Conservation (phyloP, 1,140 invertebrate species). For the Amphibalanus amphitrite region DNA sequence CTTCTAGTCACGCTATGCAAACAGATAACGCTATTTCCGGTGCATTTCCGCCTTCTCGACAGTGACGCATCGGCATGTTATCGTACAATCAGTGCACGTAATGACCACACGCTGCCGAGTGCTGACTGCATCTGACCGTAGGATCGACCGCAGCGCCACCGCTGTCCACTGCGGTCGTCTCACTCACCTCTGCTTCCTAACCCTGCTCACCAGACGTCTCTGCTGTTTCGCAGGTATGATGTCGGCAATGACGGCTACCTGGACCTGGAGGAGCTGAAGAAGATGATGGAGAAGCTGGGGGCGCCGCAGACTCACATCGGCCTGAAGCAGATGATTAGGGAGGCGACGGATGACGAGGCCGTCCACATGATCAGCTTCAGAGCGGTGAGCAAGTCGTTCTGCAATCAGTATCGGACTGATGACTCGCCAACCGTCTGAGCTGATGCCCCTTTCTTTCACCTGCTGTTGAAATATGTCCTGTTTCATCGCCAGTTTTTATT, state of each 20-base stretch:
- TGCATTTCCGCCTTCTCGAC: too few species aligned
- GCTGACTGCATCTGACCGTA: too few species aligned
- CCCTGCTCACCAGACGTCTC: constrained; percentile 6
- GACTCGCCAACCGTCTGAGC: too few species aligned
- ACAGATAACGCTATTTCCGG: too few species aligned
- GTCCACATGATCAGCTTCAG: constrained; percentile 67
- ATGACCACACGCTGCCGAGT: too few species aligned
- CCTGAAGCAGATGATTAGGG: constrained; percentile 83
- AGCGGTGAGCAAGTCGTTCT: constrained; percentile 37
- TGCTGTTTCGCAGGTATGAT: constrained; percentile 56
- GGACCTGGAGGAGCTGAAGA: constrained; percentile 70
- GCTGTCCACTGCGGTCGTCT: too few species aligned
- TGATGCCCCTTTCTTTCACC: neutral
- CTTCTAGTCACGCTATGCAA: too few species aligned
- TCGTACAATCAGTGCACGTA: too few species aligned
- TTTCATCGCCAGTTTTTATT: neutral
- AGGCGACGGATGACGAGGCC: constrained; percentile 81
- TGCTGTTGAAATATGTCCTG: too few species aligned
- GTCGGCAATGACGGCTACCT: constrained; percentile 68
- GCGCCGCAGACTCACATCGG: constrained; percentile 86
- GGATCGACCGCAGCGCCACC: too few species aligned
- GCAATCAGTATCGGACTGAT: neutral
- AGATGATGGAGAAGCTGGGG: constrained; percentile 92
- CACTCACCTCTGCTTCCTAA: neutral
- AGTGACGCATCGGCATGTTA: too few species aligned